A percentile compares a stretch with the other conserved stretches of the same genome.
Conservation (phyloP, 2,113 vertebrate species). For the Anoplopoma fimbria region DNA sequence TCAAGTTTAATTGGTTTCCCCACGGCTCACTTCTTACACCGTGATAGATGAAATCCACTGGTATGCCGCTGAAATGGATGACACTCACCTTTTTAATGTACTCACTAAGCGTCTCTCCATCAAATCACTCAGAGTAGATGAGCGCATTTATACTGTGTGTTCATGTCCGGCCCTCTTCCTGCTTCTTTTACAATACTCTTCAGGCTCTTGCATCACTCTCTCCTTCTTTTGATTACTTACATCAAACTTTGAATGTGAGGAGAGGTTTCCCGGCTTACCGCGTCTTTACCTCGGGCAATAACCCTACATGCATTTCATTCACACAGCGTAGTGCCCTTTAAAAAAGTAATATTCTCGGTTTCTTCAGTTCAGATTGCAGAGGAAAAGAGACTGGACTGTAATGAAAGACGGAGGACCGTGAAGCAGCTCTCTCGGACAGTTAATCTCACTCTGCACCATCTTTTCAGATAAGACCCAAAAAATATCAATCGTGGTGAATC, state of each 20-base stretch:
- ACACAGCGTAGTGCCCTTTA: background rate
- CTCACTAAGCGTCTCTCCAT: constrained; percentile 7
- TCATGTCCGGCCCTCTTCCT: background rate
- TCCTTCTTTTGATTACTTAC: constrained; percentile 28
- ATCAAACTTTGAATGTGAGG: constrained; percentile 6
- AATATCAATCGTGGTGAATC: background rate
- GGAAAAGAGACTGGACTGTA: background rate
- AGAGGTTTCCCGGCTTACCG: background rate
- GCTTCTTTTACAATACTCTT: constrained; percentile 12
- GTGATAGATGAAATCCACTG: constrained; percentile 17
- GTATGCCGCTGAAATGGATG: background rate
- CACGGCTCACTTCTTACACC: constrained; percentile 20
- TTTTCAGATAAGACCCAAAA: background rate
- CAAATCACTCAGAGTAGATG: background rate
- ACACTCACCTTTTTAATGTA: constrained; percentile 35
- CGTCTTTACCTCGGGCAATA: background rate
- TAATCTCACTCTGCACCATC: background rate
- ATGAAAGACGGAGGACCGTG: background rate
- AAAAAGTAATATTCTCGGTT: background rate
- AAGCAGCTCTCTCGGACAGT: background rate
- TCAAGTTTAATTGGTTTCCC: constrained; percentile 39
- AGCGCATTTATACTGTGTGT: background rate
- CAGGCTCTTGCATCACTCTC: background rate
- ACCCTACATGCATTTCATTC: constrained; percentile 2
- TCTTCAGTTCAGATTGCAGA: background rate